Conservation (phyloP, 2,113 vertebrate genomes). For the Platichthys flesus region DNA sequence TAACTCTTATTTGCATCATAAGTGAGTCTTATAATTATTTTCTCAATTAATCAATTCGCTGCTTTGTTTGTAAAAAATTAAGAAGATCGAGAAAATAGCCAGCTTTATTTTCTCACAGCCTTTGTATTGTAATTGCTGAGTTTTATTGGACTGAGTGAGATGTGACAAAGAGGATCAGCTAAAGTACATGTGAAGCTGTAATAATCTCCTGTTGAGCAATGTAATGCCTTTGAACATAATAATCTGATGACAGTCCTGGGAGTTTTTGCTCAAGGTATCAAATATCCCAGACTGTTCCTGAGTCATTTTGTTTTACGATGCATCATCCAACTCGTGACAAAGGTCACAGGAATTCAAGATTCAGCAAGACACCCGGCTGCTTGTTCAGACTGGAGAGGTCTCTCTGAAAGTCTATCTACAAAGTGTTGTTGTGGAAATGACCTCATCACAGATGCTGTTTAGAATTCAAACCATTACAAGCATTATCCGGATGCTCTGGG, state of each 20-base stretch:
- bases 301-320: neutral
- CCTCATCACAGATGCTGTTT: neutral
- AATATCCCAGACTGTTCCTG: neutral
- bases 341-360: neutral
- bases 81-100: no score
- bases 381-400: neutral
- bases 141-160: no score
- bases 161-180: no score
- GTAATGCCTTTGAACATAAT: no score
- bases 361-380: neutral
- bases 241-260: no score
- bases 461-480: neutral
- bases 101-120: neutral
- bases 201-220: neutral
- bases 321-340: neutral
- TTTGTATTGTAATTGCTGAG: neutral
- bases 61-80: no score
- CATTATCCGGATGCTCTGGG: neutral
- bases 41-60: neutral
- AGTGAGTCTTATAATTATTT: no score
- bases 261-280: no score
- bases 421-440: neutral
- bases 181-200: neutral
- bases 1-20: neutral
- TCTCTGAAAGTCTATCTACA: neutral